Base-by-base conservation (phyloP, 2,113 vertebrate species). In the Poeciliopsis turrubarensis region DNA sequence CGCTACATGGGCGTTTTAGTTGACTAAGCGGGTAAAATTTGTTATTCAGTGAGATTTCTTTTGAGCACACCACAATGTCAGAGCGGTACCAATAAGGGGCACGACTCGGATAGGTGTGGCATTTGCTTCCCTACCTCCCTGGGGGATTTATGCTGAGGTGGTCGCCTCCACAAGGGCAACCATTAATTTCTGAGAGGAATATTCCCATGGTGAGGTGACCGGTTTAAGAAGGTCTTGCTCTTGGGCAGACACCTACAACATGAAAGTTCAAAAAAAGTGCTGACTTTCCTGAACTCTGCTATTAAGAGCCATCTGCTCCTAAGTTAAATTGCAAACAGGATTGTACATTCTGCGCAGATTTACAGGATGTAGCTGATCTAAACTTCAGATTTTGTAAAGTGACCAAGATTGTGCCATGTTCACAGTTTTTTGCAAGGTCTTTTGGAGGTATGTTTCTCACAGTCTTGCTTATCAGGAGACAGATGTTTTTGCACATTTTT, bases 231-330 rank as follows among this genome's bases (percentile, higher is more conserved):
- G 92, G 92, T 92, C 89, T 83, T 87, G 91, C 83, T 89, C 90
- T 73, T 69, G 83, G 66, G 68, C 79, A 85, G 90, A 91, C 91
- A 89, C 88, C 80, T 79, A 83, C 82, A 86, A 89, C 82, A 75
- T 44, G 72, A 86, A 90, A 86, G 91, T 90, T 92, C 32, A 89
- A 83, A 78, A 27, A 94, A 94, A 94, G 79, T 81, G 93, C 94
- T 95, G 94, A 94, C 89, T 88, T 88, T 39, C 73, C 77, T 47
- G 88, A 86, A 82, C 80, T 54, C 29, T 26, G 81, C 81, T 63
- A 61, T 78, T 74, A 75, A 84, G 78, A 57, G 80, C 94, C 93
- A 94, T 94, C 93, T 95, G 94, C 86, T 94, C 72, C 85, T 75
- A 72, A 77, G 83, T 78, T 79, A 88, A 86, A 80, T 44, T 65